Conservation (phyloP, 2,113 vertebrate species). For the Myrmecophaga tridactyla region DNA sequence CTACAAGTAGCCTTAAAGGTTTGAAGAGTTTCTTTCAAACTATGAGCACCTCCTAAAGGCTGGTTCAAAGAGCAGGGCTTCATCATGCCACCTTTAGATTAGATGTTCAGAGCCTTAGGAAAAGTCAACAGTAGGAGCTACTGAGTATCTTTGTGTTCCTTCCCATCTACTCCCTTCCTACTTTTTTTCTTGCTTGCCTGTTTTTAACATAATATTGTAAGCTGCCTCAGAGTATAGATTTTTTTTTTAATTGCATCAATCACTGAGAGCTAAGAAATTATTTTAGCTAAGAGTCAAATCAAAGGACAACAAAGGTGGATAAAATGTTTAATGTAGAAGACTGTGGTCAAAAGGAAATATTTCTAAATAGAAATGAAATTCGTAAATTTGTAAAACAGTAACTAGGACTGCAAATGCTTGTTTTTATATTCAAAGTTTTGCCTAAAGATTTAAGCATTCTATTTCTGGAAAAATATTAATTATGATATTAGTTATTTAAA, state of each 20-base stretch:
- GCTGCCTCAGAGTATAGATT: not conserved
- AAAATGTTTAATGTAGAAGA: not conserved
- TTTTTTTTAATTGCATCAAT: not conserved
- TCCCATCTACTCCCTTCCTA: not conserved
- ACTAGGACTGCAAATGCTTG: not conserved
- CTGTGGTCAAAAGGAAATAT: not conserved
- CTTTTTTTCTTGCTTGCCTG: constrained; percentile 38
- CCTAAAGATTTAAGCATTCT: not conserved
- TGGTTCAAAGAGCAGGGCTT: not conserved
- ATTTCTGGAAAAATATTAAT: constrained; percentile 36
- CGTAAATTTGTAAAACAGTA: not conserved
- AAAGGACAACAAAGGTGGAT: not conserved
- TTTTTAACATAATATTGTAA: constrained; percentile 54
- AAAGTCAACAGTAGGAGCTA: not conserved
- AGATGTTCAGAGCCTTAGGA: not conserved
- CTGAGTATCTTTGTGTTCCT: not conserved
- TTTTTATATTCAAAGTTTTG: not conserved
- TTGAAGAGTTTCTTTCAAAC: constrained; percentile 2
- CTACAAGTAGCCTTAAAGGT: not conserved
- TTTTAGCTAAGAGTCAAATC: not conserved
- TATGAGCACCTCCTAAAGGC: constrained; percentile 46
- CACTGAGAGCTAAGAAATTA: not conserved
- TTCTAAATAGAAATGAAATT: not conserved
- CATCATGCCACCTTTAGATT: not conserved
- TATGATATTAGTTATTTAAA: not conserved